phyloP scores from a whole-genome alignment of 2,113 vertebrate species.

The Mirounga angustirostris region DNA sequence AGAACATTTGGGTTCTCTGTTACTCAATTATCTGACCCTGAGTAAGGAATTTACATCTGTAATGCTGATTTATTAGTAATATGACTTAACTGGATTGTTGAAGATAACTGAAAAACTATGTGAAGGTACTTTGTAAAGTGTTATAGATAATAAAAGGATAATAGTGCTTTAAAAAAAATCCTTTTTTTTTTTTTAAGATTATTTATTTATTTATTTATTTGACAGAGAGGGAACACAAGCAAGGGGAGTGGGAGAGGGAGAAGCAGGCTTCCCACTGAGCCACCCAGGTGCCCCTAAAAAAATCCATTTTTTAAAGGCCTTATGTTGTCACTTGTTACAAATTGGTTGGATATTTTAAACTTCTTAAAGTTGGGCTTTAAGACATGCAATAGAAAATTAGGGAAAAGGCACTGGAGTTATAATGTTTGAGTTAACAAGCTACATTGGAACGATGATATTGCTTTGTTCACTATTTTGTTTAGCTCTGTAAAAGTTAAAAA shows the following conservation, averaged over 20 bases:
- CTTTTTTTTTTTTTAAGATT: neutral
- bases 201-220: too few relatives aligned
- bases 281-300: neutral
- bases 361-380: slow-evolving; percentile 46
- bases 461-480: neutral
- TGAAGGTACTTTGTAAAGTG: slow-evolving; percentile 45
- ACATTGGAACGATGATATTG: neutral
- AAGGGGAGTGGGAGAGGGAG: too few relatives aligned
- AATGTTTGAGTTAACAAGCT: neutral
- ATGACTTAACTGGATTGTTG: slow-evolving; percentile 35
- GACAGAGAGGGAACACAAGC: too few relatives aligned
- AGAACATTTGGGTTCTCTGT: slow-evolving; percentile 32
- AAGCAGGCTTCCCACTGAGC: too few relatives aligned
- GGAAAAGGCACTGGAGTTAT: neutral
- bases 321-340: slow-evolving; percentile 55
- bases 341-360: slow-evolving; percentile 30
- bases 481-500: neutral
- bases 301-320: neutral
- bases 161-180: neutral
- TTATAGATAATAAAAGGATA: neutral
- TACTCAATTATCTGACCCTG: neutral
- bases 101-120: slow-evolving; percentile 33
- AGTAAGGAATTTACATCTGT: slow-evolving; percentile 51
- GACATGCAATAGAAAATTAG: neutral
- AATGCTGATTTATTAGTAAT: slow-evolving; percentile 41